Evolutionary conservation across 2,113 vertebrate species (phyloP).

Genomic region (Oreochromis spilurus): DNA sequence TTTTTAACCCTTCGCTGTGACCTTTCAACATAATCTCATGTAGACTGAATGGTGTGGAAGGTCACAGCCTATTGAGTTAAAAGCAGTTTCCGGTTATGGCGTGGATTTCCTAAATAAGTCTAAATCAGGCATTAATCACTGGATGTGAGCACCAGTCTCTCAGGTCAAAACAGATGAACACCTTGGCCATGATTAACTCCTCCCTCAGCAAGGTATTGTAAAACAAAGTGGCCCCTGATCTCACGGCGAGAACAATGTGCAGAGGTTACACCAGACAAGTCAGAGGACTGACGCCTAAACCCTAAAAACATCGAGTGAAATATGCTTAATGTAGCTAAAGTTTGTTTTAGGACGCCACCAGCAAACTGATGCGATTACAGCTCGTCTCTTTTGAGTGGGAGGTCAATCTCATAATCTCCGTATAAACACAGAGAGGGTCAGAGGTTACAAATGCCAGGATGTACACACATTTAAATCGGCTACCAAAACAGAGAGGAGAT

Average conservation of each 20-base stretch:
- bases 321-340: not conserved
- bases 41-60: not conserved
- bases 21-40: not conserved
- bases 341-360: not conserved
- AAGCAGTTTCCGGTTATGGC: not conserved
- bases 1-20: not conserved
- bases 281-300: not conserved
- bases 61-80: not conserved
- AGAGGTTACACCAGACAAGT: not conserved
- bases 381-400: not conserved
- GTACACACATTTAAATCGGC: not conserved
- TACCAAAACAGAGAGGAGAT: not conserved
- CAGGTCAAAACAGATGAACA: not conserved
- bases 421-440: not conserved
- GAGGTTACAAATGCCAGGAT: not conserved
- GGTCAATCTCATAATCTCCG: not conserved
- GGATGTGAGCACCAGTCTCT: not conserved
- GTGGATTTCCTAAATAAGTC: not conserved
- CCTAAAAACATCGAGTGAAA: not conserved
- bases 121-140: not conserved
- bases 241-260: not conserved
- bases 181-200: not conserved
- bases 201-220: not conserved
- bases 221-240: not conserved
- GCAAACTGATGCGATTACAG: not conserved